Evolutionary conservation across 2,797 vertebrate genomes (phyloP).

Genomic region (Darevskia mixta): DNA sequence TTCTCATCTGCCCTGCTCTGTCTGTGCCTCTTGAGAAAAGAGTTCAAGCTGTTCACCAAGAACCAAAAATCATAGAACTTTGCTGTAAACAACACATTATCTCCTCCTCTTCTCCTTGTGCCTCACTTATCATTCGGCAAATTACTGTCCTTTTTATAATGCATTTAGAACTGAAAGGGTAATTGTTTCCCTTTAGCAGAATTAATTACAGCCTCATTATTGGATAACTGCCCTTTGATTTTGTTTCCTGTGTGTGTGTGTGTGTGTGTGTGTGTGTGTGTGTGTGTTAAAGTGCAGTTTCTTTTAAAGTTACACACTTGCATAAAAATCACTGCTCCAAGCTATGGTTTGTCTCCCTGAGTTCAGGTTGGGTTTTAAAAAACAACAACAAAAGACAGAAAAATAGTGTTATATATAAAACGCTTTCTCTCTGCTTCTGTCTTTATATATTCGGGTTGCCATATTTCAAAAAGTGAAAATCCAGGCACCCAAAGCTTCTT

Average conservation of each 20-base stretch:
- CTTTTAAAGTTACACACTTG: not conserved
- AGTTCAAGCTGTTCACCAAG: not conserved
- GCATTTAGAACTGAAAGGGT: slow-evolving; percentile 44
- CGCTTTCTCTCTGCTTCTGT: not conserved
- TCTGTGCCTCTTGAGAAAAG: not conserved
- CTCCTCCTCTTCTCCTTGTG: not conserved
- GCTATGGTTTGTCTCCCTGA: not conserved
- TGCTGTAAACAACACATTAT: slow-evolving; percentile 8
- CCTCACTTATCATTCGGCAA: not conserved
- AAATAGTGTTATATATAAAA: not conserved
- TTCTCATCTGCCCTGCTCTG: not conserved
- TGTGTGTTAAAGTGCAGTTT: slow-evolving; percentile 38
- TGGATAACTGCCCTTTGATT: slow-evolving; percentile 49
- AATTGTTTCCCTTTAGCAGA: slow-evolving; percentile 58
- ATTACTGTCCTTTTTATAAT: slow-evolving; percentile 30
- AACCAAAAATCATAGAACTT: not conserved
- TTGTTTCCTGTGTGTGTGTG: not conserved
- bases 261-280: not conserved
- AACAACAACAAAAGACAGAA: not conserved
- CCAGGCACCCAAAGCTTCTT: too few relatives aligned
- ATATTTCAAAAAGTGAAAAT: too few relatives aligned
- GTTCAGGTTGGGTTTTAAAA: not conserved
- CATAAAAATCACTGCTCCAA: not conserved
- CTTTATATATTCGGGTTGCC: too few relatives aligned
- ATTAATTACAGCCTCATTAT: slow-evolving; percentile 45